Conservation (phyloP, 1,140 invertebrate species). For the Protaetia brevitarsis region DNA sequence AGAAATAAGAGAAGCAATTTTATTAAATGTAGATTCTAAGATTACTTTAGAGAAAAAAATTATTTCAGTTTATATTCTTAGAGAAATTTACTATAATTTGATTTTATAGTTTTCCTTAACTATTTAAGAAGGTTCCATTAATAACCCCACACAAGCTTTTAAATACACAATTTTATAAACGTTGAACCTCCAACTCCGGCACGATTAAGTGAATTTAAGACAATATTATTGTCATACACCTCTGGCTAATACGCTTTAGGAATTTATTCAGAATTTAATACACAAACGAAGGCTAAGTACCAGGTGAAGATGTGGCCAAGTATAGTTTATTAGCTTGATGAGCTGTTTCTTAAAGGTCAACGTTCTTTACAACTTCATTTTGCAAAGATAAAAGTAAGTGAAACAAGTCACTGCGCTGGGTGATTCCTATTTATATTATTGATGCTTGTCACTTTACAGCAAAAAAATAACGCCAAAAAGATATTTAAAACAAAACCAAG, state of each 20-base stretch:
- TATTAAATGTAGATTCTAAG: too few relatives aligned
- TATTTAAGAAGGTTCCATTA: too few relatives aligned
- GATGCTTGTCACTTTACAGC: neutral
- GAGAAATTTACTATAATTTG: too few relatives aligned
- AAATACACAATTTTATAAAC: neutral
- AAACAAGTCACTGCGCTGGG: too few relatives aligned
- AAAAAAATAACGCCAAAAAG: too few relatives aligned
- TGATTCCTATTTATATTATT: neutral
- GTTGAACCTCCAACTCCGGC: neutral
- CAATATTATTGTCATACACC: neutral
- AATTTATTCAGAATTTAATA: neutral
- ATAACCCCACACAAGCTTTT: too few relatives aligned
- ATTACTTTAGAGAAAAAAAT: too few relatives aligned
- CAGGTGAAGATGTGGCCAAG: neutral
- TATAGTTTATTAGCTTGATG: neutral
- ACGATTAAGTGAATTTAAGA: neutral
- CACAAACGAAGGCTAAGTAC: neutral
- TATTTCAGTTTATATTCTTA: too few relatives aligned
- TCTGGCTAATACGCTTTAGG: neutral
- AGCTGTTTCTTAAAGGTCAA: neutral
- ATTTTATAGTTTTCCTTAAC: too few relatives aligned
- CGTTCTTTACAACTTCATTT: neutral
- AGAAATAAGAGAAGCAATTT: too few relatives aligned
- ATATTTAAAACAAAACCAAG: too few relatives aligned
- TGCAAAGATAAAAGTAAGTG: neutral